These are phyloP conservation scores for Solea senegalensis DNA, from an alignment of 2,113 vertebrate species.

Conservation along the genomic window DNA sequence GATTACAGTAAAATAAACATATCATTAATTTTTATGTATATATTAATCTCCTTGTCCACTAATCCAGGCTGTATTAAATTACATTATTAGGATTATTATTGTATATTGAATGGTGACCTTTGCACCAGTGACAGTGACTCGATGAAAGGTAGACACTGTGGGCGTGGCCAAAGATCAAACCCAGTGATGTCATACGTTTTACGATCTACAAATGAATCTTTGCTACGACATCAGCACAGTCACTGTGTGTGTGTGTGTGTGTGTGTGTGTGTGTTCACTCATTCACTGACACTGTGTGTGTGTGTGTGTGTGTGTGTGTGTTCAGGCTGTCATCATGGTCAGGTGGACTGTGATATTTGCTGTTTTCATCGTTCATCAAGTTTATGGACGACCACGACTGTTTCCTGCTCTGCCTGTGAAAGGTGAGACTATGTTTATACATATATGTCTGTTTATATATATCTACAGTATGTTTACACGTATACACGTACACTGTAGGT, in stretches of 20 bases:
- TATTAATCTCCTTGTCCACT: too few relatives aligned
- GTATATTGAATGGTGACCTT: neutral
- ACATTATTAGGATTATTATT: neutral
- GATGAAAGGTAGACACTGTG: neutral
- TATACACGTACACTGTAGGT: too few relatives aligned
- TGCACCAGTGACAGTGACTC: constrained; percentile 27
- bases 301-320: neutral
- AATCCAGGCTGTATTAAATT: neutral
- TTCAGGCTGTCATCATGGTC: constrained; percentile 44
- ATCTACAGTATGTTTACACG: too few relatives aligned
- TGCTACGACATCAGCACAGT: neutral
- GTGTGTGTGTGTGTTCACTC: neutral
- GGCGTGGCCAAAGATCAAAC: constrained; percentile 1
- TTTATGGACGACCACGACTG: constrained; percentile 3
- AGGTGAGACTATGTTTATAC: constrained; percentile 50
- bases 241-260: neutral
- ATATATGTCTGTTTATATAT: too few relatives aligned
- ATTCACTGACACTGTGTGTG: neutral
- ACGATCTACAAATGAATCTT: neutral
- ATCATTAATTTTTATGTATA: neutral
- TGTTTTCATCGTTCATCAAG: neutral
- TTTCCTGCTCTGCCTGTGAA: constrained; percentile 46
- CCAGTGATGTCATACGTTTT: constrained; percentile 27
- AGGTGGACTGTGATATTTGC: constrained; percentile 10
- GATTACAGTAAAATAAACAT: neutral